Evolutionary conservation across 2,113 vertebrate species (phyloP), one percentile per base, ranked within the genome.

Genomic region (Anoplopoma fimbria): DNA sequence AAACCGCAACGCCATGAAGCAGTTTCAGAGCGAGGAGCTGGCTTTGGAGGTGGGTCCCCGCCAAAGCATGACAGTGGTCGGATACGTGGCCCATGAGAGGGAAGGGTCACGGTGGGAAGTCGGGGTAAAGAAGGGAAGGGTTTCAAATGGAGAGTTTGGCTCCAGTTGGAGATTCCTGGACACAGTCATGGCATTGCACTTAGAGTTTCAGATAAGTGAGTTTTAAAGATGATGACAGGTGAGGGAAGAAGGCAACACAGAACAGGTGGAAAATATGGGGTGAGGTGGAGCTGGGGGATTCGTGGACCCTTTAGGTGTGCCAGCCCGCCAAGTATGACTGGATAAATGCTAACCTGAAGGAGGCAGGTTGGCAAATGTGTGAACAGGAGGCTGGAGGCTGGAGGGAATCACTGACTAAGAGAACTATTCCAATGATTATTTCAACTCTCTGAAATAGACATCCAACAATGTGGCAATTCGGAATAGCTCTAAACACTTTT

Each of bases 21-120:
- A 97, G 89, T 95, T 97, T 63, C 96, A 97, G 89, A 95, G 97
- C 88, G 97, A 97, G 77, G 97, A 98, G 87, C 93, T 98, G 76
- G 95, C 96, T 62, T 80, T 98, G 79, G 97, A 98, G 97, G 97
- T 98, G 94, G 86, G 94, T 95, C 68, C 77, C 69, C 25, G 68
- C 86, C 83, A 81, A 83, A 73, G 82, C 75, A 81, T 79, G 87
- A 81, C 53, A 77, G 57, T 51, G 85, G 78, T 79, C 75, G 57
- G 62, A 89, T 77, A 47, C 61, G 61, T 74, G 68, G 55, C 40
- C 72, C 33, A 31, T 68, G 69, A 71, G 62, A 73, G 65, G 73
- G 60, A 79, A 68, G 69, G 77, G 73, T 87, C 69, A 87, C n/a
- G 4, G 27, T 53, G 58, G 49, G 75, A 81, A 64, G 29, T n/a